phyloP scores from a whole-genome alignment of 2,113 vertebrate genomes.

The Epinephelus lanceolatus region DNA sequence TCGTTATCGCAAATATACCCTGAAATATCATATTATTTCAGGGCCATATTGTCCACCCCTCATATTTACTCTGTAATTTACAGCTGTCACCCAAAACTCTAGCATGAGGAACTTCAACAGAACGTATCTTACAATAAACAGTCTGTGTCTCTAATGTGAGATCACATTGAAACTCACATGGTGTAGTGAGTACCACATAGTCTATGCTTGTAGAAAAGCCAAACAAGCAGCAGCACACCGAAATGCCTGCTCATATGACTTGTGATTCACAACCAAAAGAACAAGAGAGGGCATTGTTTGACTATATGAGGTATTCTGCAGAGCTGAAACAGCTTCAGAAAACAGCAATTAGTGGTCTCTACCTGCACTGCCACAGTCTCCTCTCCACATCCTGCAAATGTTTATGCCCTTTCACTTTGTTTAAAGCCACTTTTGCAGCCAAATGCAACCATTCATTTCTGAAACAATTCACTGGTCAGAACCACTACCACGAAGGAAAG shows the following conservation, averaged over 20 bases:
- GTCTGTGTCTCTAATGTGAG: no score
- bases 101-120: no score
- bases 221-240: not conserved
- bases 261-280: not conserved
- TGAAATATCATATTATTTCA: no score
- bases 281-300: not conserved
- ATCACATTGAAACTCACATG: no score
- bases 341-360: constrained; percentile 4
- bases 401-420: not conserved
- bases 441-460: not conserved
- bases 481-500: no score
- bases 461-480: not conserved
- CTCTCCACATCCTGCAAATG: constrained; percentile 17
- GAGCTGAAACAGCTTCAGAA: not conserved
- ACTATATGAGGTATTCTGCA: not conserved
- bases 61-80: no score
- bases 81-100: no score
- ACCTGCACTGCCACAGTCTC: not conserved
- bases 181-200: not conserved
- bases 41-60: no score
- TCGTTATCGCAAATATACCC: no score
- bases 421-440: not conserved
- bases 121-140: no score
- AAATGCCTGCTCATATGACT: not conserved
- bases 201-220: not conserved